Percentiles rank a stretch among this genome's conserved stretches.
Conservation (phyloP, 2,113 vertebrate genomes). For the Turnix velox region DNA sequence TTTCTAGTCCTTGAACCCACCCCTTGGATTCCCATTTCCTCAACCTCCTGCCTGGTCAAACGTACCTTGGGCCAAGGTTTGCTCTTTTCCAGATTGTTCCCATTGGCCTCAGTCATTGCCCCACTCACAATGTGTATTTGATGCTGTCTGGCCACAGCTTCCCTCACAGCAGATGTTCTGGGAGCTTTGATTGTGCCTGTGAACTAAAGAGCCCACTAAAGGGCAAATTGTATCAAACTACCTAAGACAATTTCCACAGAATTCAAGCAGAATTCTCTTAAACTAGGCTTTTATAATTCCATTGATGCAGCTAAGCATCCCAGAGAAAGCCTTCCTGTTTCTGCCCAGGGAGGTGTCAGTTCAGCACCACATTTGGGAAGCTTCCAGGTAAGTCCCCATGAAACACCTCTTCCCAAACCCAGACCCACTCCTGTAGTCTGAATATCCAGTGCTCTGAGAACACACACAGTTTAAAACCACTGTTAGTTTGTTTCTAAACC, state of each 20-base stretch:
- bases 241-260: not conserved
- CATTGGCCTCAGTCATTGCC: too few relatives aligned
- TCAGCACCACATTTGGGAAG: not conserved
- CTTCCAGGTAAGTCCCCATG: not conserved
- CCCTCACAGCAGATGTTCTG: not conserved
- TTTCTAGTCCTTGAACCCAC: not conserved
- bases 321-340: not conserved
- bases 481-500: not conserved
- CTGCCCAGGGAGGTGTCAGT: not conserved
- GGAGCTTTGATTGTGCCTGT: too few relatives aligned
- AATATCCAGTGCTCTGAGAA: not conserved
- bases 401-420: not conserved
- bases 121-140: not conserved
- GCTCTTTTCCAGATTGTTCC: not conserved
- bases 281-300: not conserved
- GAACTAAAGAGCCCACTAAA: not conserved
- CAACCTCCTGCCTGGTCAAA: accelerated
- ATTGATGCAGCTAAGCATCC: not conserved
- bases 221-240: not conserved
- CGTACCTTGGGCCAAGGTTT: not conserved
- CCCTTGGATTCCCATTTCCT: not conserved
- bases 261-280: not conserved
- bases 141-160: not conserved
- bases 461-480: not conserved
- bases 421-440: not conserved